Evolutionary conservation across 2,888 invertebrate genomes (phyloP).

Genomic region (Leptopilina myrica): DNA sequence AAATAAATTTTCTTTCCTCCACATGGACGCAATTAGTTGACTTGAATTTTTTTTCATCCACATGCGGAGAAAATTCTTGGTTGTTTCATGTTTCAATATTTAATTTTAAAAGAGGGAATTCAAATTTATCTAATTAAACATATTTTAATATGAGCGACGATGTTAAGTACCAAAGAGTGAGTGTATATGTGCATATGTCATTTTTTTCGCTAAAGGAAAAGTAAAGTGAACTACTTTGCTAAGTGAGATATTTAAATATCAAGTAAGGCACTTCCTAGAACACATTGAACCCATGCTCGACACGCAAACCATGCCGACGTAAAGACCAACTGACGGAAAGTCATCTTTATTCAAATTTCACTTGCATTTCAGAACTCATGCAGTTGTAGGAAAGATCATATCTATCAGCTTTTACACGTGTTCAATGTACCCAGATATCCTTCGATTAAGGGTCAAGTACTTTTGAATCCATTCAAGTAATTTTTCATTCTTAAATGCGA

Average conservation of each 20-base stretch:
- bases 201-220: background rate
- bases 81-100: too few relatives aligned
- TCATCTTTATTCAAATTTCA: conserved; percentile 33
- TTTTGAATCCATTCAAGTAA: conserved; percentile 3
- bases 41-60: too few relatives aligned
- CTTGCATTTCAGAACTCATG: conserved; percentile 16
- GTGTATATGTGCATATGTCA: background rate
- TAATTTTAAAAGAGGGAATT: too few relatives aligned
- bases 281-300: conserved; percentile 14
- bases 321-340: conserved; percentile 24
- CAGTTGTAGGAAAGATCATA: conserved; percentile 5
- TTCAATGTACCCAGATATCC: conserved; percentile 7
- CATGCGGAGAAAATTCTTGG: too few relatives aligned
- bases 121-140: background rate
- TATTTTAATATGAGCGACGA: background rate
- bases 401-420: background rate
- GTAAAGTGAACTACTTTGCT: conserved; percentile 25
- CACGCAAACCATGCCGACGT: conserved; percentile 15
- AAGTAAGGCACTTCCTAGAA: conserved; percentile 23
- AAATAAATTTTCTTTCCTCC: too few relatives aligned
- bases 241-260: conserved; percentile 28
- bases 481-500: background rate
- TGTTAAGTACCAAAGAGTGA: background rate
- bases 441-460: conserved; percentile 23
- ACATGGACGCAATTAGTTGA: too few relatives aligned